phyloP scores from a whole-genome alignment of 2,113 vertebrate genomes.

The Epinephelus moara region DNA sequence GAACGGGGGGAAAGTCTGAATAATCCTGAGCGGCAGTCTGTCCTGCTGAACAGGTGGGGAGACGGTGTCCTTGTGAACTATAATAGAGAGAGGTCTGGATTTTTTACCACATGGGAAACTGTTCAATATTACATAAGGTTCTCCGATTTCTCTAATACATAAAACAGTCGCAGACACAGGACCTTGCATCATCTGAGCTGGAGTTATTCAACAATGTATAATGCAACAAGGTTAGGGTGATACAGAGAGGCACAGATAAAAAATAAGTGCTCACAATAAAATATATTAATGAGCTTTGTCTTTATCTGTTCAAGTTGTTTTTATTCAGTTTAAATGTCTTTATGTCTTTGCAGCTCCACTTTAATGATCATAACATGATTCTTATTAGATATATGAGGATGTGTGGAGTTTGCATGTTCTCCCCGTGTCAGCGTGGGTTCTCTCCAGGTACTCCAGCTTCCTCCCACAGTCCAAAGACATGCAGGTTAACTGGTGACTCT shows the following conservation, averaged over 20 bases:
- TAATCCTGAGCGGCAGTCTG: slow-evolving; percentile 34
- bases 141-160: slow-evolving; percentile 78
- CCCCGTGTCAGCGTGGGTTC: too few relatives aligned
- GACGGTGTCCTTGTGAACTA: slow-evolving; percentile 58
- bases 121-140: slow-evolving; percentile 82
- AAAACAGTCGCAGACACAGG: slow-evolving; percentile 74
- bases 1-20: slow-evolving; percentile 45
- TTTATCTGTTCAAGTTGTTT: background rate
- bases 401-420: too few relatives aligned
- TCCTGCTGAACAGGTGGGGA: slow-evolving; percentile 57
- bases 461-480: too few relatives aligned
- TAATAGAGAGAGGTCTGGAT: slow-evolving; percentile 76
- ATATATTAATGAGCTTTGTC: background rate
- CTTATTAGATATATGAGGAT: background rate
- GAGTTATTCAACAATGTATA: slow-evolving; percentile 72
- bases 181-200: slow-evolving; percentile 77
- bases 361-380: background rate
- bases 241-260: background rate
- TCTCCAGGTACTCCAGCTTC: too few relatives aligned
- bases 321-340: background rate
- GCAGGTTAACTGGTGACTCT: too few relatives aligned
- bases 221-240: slow-evolving; percentile 60
- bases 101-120: slow-evolving; percentile 79
- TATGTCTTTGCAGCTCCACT: background rate
- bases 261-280: background rate